Evolutionary conservation across 2,797 vertebrate species (phyloP).

Genomic region (Xenopus petersii): DNA sequence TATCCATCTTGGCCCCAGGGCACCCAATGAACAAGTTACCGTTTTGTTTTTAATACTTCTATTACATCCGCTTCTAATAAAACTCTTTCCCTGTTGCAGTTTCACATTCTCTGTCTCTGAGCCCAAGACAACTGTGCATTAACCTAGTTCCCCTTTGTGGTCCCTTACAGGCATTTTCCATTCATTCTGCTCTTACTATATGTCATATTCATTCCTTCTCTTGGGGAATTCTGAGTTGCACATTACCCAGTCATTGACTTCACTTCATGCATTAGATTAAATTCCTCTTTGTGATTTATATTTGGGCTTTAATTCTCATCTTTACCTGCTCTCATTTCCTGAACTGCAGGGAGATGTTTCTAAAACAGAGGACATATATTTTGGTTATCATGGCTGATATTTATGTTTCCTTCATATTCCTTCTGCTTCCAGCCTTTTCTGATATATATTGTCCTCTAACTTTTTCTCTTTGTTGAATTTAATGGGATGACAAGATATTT

Average conservation of each 20-base stretch:
- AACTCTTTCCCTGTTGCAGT: neutral
- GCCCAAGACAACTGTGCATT: constrained; percentile 23
- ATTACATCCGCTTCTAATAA: constrained; percentile 33
- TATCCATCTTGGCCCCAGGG: constrained; percentile 14
- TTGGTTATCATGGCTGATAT: constrained; percentile 22
- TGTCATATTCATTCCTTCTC: constrained; percentile 11
- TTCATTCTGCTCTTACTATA: constrained; percentile 6
- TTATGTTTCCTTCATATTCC: neutral
- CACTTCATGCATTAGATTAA: constrained; percentile 8
- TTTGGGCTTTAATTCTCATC: constrained; percentile 10
- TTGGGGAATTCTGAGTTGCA: constrained; percentile 10
- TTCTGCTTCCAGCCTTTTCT: constrained; percentile 6
- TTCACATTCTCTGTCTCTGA: constrained; percentile 13
- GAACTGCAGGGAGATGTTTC: constrained; percentile 26
- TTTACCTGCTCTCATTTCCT: constrained; percentile 9
- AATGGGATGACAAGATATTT: neutral
- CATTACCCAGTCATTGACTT: constrained; percentile 10
- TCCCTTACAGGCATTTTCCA: constrained; percentile 30
- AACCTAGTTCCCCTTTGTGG: constrained; percentile 24
- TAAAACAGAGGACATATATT: constrained; percentile 31
- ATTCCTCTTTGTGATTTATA: constrained; percentile 26
- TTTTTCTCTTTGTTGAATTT: neutral
- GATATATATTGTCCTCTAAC: neutral
- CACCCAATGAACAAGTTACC: constrained; percentile 19
- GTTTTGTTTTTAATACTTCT: constrained; percentile 37